Evolutionary conservation across 2,113 vertebrate species (phyloP).

Genomic region (Anseranas semipalmata): DNA sequence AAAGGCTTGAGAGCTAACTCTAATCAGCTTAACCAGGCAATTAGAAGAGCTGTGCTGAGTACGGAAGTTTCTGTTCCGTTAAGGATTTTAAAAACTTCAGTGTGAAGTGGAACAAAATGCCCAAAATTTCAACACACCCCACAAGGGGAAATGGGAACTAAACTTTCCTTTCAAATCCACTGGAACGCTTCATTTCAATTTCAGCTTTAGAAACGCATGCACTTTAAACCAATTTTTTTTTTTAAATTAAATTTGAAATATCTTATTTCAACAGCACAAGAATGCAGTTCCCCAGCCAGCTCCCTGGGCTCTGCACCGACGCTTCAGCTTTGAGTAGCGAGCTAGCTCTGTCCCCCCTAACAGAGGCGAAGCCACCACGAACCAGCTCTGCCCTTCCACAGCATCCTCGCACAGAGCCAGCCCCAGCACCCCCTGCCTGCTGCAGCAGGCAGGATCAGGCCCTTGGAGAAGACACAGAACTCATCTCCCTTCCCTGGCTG

Average conservation of each 20-base stretch:
- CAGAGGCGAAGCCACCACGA: neutral
- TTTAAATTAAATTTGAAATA: neutral
- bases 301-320: neutral
- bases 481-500: neutral
- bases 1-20: neutral
- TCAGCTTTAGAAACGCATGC: slow-evolving; percentile 36
- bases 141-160: neutral
- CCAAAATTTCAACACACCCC: slow-evolving; percentile 18
- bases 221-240: slow-evolving; percentile 20
- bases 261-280: slow-evolving; percentile 53
- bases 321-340: rapidly evolving
- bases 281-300: slow-evolving; percentile 50
- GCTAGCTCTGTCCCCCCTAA: no score
- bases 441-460: neutral
- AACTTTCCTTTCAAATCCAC: neutral
- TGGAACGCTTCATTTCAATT: slow-evolving; percentile 20
- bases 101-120: slow-evolving; percentile 56
- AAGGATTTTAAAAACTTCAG: neutral
- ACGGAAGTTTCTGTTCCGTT: slow-evolving; percentile 5
- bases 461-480: neutral
- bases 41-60: neutral
- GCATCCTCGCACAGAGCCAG: rapidly evolving
- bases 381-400: neutral
- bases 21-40: neutral
- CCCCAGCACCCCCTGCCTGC: neutral